Evolutionary conservation across 2,797 vertebrate species (phyloP).

Genomic region (Hipposideros larvatus): DNA sequence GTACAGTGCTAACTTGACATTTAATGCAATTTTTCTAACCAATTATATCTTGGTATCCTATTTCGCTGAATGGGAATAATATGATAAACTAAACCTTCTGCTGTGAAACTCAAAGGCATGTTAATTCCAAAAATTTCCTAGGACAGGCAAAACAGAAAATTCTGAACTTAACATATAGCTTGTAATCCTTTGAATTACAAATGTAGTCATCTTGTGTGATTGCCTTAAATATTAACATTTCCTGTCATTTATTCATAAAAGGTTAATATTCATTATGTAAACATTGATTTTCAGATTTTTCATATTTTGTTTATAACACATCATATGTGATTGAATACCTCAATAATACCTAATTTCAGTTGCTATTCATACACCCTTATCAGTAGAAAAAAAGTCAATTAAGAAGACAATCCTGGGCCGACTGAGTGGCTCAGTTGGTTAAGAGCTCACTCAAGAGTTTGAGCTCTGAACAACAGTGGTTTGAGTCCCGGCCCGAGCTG

Average conservation of each 20-base stretch:
- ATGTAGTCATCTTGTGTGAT: not conserved
- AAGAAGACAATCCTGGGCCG: not conserved
- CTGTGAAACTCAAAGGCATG: slow-evolving; percentile 42
- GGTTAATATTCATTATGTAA: slow-evolving; percentile 21
- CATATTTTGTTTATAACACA: slow-evolving; percentile 10
- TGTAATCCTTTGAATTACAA: slow-evolving; percentile 54
- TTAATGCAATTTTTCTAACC: slow-evolving; percentile 45
- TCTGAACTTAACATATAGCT: slow-evolving; percentile 33
- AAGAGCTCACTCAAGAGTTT: too few species aligned
- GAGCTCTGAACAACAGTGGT: too few species aligned
- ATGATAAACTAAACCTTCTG: not conserved
- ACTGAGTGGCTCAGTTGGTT: too few species aligned
- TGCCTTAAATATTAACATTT: not conserved
- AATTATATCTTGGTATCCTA: slow-evolving; percentile 15
- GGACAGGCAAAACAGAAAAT: not conserved
- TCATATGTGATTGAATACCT: not conserved
- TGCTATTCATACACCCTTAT: not conserved
- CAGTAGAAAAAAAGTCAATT: slow-evolving; percentile 6
- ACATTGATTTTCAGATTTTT: slow-evolving; percentile 42
- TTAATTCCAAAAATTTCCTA: slow-evolving; percentile 56
- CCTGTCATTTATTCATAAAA: slow-evolving; percentile 52
- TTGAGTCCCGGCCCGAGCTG: too few species aligned
- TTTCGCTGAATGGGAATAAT: slow-evolving; percentile 53
- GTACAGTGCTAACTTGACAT: slow-evolving; percentile 29
- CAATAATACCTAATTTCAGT: slow-evolving; percentile 16